Conservation (phyloP, 2,888 invertebrate genomes). For the Gortyna flavago region DNA sequence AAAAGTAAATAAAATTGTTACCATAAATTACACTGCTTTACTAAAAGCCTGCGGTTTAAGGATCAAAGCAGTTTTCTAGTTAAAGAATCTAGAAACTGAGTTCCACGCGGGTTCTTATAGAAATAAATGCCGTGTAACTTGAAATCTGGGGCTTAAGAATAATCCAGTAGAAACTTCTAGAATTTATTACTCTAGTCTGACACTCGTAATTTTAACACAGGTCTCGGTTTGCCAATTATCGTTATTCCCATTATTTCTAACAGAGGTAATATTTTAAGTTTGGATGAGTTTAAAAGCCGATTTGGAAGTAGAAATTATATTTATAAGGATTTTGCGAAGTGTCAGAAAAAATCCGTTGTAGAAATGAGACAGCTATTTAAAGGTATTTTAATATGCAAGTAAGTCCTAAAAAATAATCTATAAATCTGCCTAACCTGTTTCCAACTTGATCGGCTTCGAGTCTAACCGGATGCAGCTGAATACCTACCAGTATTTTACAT, state of each 20-base stretch:
- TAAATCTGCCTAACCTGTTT: no score
- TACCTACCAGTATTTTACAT: no score
- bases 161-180: constrained; percentile 54
- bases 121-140: constrained; percentile 48
- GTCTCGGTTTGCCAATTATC: constrained; percentile 42
- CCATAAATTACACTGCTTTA: constrained; percentile 40
- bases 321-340: not conserved
- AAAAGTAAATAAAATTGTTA: constrained; percentile 45
- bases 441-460: no score
- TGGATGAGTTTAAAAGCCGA: not conserved
- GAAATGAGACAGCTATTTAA: not conserved
- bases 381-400: no score
- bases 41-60: constrained; percentile 38
- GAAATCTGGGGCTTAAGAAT: constrained; percentile 42
- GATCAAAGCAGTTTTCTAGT: constrained; percentile 51
- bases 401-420: no score
- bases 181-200: constrained; percentile 55
- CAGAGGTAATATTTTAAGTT: constrained; percentile 30
- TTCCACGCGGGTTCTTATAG: constrained; percentile 36
- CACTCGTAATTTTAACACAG: constrained; percentile 50
- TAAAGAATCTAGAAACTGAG: constrained; percentile 45
- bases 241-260: constrained; percentile 17
- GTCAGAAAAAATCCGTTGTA: not conserved
- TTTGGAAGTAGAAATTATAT: constrained; percentile 2
- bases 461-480: no score